Conservation (phyloP, 2,797 vertebrate species). For the Spea hammondii region DNA sequence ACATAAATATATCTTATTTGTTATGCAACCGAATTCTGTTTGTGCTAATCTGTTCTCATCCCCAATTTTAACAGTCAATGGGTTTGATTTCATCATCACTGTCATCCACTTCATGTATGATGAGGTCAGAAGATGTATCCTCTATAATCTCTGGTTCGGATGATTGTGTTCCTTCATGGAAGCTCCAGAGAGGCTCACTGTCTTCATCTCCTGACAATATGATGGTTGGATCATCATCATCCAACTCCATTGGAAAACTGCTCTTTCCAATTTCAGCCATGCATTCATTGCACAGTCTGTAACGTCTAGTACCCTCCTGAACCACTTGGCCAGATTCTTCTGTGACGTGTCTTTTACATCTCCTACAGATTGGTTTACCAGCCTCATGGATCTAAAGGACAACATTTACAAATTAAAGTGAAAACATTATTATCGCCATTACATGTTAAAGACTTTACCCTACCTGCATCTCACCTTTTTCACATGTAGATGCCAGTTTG, state of each 20-base stretch:
- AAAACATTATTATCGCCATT: not conserved
- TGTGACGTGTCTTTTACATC: conserved; percentile 91
- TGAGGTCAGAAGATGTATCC: conserved; percentile 86
- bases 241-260: conserved; percentile 76
- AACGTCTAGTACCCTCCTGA: conserved; percentile 87
- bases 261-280: conserved; percentile 87
- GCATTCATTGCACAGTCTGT: conserved; percentile 87
- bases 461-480: too few species aligned
- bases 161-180: conserved; percentile 74
- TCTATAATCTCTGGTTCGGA: conserved; percentile 82
- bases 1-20: too few species aligned
- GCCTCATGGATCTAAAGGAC: conserved; percentile 88
- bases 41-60: too few species aligned
- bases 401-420: conserved; percentile 12
- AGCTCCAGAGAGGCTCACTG: conserved; percentile 75
- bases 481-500: too few species aligned
- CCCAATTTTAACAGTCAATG: not conserved
- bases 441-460: too few species aligned
- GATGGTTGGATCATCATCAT: conserved; percentile 76
- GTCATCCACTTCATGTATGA: conserved; percentile 94
- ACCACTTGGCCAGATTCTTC: conserved; percentile 90
- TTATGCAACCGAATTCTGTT: too few species aligned
- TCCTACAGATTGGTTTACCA: conserved; percentile 92
- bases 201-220: conserved; percentile 81
- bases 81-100: conserved; percentile 76